Conservation (phyloP, 2,113 vertebrate species). For the Sebastes fasciatus region DNA sequence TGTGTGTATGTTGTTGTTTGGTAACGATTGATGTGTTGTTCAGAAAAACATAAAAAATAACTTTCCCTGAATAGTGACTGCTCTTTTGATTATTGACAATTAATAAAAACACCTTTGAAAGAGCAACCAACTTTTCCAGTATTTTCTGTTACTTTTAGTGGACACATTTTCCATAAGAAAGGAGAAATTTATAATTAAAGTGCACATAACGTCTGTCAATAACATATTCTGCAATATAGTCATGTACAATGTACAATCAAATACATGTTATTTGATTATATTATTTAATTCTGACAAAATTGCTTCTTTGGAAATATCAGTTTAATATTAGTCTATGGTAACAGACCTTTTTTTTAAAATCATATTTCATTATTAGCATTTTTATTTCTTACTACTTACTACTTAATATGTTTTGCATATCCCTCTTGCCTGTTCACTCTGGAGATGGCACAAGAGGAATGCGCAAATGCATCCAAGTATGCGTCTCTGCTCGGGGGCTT, state of each 20-base stretch:
- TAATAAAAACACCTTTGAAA: background rate
- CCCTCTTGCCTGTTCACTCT: background rate
- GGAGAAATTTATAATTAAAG: background rate
- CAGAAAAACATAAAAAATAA: too few relatives aligned
- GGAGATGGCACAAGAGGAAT: conserved; percentile 1
- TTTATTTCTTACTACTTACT: background rate
- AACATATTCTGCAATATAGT: background rate
- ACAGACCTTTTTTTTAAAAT: background rate
- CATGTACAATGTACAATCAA: too few relatives aligned
- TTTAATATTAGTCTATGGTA: background rate
- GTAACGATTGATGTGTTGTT: too few relatives aligned
- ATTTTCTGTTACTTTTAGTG: background rate
- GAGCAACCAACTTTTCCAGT: background rate
- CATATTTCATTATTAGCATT: background rate
- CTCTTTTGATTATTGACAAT: too few relatives aligned
- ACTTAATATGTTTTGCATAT: background rate
- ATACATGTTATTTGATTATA: background rate
- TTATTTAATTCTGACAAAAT: background rate
- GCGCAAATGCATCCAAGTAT: conserved; percentile 28
- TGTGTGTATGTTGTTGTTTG: too few relatives aligned
- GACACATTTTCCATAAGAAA: background rate
- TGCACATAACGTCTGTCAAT: background rate
- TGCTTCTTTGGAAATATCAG: background rate
- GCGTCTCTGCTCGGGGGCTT: conserved; percentile 59
- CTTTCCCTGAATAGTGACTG: too few relatives aligned